These are phyloP conservation scores for Eurytoma adleriae DNA, from an alignment of 2,888 invertebrate species.

Conservation along the genomic window DNA sequence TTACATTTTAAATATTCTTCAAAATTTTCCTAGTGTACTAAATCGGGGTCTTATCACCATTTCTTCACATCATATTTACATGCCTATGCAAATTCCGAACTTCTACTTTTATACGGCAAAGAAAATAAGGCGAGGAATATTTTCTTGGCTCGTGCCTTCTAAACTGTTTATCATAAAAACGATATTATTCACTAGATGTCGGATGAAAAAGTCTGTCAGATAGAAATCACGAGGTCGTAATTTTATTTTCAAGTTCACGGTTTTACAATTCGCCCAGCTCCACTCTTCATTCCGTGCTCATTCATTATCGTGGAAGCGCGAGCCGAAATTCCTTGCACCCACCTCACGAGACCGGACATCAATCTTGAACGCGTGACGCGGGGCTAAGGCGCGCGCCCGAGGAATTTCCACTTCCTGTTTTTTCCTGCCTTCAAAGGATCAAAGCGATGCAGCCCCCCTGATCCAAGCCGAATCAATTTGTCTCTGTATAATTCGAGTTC, in stretches of 20 bases:
- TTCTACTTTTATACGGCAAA: too few species aligned
- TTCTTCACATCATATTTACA: too few species aligned
- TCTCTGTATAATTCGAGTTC: too few species aligned
- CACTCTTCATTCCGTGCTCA: not conserved
- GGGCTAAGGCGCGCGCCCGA: not conserved
- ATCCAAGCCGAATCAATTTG: too few species aligned
- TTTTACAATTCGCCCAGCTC: constrained; percentile 1
- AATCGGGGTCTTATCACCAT: too few species aligned
- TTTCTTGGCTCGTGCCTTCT: not conserved
- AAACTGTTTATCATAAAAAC: constrained; percentile 15
- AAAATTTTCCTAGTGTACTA: too few species aligned
- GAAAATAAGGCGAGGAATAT: not conserved
- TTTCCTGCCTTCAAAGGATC: too few species aligned
- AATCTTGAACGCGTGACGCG: not conserved
- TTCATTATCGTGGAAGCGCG: not conserved
- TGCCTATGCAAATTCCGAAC: too few species aligned
- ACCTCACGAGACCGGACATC: constrained; percentile 16
- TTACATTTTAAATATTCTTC: too few species aligned
- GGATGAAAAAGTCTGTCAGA: constrained; percentile 10
- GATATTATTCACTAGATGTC: not conserved
- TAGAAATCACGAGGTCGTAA: constrained; percentile 11
- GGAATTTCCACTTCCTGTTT: constrained; percentile 16
- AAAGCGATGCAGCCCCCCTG: too few species aligned
- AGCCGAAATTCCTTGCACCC: constrained; percentile 22
- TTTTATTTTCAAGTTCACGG: constrained; percentile 35